These are phyloP conservation scores for Phylloscopus trochiloides DNA, from an alignment of 2,113 vertebrate genomes.

Conservation along the genomic window DNA sequence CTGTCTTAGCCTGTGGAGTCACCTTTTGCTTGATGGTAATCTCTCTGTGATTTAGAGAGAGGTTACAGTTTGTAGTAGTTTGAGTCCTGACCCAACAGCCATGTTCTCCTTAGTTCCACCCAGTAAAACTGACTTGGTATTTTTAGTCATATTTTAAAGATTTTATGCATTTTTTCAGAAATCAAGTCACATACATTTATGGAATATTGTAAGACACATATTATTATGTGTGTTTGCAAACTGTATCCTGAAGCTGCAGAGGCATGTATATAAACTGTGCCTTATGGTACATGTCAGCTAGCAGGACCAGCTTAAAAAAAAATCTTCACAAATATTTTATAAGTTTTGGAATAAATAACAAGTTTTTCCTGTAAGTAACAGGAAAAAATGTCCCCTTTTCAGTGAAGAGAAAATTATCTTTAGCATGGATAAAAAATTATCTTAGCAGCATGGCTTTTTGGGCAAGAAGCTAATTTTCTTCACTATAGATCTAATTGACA, in stretches of 20 bases:
- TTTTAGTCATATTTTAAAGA: neutral
- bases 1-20: constrained; percentile 21
- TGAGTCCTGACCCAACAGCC: neutral
- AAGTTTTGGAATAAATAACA: neutral
- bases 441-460: neutral
- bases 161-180: neutral
- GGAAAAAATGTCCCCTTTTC: neutral
- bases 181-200: neutral
- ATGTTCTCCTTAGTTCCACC: neutral
- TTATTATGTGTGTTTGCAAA: neutral
- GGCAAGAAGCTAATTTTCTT: neutral
- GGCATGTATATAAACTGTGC: neutral
- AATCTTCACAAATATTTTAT: neutral
- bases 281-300: neutral
- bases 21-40: neutral
- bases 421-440: no score
- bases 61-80: neutral
- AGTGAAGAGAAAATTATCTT: neutral
- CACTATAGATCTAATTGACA: neutral
- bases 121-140: neutral
- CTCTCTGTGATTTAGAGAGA: neutral
- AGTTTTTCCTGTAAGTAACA: neutral
- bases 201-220: neutral
- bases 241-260: neutral
- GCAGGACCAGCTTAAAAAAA: neutral